Conservation (phyloP, 1,140 invertebrate species). For the Sycophaga agraensis region DNA sequence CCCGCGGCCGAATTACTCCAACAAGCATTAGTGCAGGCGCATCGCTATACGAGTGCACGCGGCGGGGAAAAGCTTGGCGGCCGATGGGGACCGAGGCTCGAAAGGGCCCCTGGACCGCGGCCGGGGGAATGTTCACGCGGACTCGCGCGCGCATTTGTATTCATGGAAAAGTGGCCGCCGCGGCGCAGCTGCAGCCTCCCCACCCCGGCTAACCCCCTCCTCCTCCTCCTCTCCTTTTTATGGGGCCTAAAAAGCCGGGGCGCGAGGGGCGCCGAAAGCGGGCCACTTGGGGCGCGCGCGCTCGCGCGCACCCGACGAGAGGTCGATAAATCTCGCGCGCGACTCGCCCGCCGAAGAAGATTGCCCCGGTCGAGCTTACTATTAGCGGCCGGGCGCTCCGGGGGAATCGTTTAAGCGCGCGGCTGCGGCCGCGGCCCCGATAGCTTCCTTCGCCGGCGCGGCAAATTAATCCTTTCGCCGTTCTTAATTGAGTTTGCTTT, state of each 20-base stretch:
- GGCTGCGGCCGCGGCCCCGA: no score
- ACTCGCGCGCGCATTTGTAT: slow-evolving; percentile 22
- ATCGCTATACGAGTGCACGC: no score
- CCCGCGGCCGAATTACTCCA: no score
- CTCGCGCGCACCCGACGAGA: no score
- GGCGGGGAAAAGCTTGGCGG: background rate
- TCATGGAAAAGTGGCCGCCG: slow-evolving; percentile 24
- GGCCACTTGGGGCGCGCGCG: no score
- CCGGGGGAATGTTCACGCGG: background rate
- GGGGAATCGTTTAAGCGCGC: background rate
- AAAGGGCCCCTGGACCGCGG: background rate
- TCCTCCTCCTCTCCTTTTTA: background rate
- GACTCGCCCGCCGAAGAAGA: background rate
- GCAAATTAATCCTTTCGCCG: slow-evolving; percentile 8
- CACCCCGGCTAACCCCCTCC: background rate
- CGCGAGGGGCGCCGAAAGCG: no score
- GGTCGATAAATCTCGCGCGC: slow-evolving; percentile 21
- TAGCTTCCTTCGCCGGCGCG: background rate
- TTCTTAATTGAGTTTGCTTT: background rate
- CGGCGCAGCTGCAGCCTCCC: background rate
- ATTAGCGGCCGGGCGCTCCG: no score
- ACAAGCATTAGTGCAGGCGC: no score
- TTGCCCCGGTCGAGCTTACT: slow-evolving; percentile 19
- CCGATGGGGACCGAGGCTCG: background rate
- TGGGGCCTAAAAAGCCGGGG: slow-evolving; percentile 14